phyloP scores from a whole-genome alignment of 2,888 invertebrate species.

The Mesorhabditis belari region DNA sequence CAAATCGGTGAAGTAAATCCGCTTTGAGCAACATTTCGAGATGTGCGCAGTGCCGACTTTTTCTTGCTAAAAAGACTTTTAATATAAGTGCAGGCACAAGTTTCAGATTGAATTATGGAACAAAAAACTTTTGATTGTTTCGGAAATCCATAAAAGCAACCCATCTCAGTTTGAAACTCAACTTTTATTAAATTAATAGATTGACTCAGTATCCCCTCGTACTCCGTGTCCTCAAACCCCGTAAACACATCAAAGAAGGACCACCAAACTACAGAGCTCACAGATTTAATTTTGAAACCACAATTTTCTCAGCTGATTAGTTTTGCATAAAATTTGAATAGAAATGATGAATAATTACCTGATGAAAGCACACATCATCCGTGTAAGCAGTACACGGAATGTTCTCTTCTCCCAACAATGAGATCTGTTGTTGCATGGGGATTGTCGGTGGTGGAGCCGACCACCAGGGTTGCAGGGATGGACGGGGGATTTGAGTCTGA shows the following conservation, averaged over 20 bases:
- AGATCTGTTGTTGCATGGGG: conserved; percentile 1
- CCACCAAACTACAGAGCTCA: neutral
- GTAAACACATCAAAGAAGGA: neutral
- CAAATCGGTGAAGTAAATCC: conserved; percentile 47
- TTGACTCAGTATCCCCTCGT: no score
- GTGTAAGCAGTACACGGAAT: conserved; percentile 47
- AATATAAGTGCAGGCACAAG: no score
- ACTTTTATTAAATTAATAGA: no score
- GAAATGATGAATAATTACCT: conserved; percentile 16
- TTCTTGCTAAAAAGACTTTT: conserved; percentile 27
- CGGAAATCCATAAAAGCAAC: no score
- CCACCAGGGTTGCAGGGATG: conserved; percentile 1
- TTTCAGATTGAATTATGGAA: no score
- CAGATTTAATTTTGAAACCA: no score
- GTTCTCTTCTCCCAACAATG: conserved; percentile 2
- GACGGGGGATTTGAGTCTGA: conserved; percentile 30
- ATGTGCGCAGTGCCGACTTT: conserved; percentile 25
- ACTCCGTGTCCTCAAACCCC: no score
- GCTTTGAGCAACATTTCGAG: conserved; percentile 48
- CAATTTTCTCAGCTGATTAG: neutral
- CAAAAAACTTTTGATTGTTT: no score
- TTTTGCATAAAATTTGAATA: neutral
- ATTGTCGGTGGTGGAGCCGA: conserved; percentile 11
- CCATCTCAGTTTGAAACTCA: no score
- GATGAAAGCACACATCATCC: conserved; percentile 50